Evolutionary conservation across 2,797 vertebrate species (phyloP).

Genomic region (Chelmon rostratus): DNA sequence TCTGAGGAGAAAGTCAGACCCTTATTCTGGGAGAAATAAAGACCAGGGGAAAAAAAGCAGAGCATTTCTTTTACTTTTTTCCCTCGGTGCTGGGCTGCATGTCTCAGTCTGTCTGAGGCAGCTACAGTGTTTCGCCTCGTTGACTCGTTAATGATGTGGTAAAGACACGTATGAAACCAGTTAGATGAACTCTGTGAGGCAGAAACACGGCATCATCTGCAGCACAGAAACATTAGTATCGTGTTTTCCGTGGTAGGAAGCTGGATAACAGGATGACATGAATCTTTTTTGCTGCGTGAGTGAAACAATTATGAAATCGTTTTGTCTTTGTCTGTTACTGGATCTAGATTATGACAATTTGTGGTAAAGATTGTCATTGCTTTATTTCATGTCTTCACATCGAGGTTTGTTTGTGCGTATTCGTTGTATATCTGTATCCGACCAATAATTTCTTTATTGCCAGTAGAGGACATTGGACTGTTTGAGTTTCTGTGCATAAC

Average conservation of each 20-base stretch:
- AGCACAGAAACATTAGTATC: slow-evolving; percentile 52
- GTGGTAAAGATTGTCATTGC: not conserved
- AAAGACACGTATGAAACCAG: slow-evolving; percentile 74
- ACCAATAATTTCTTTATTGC: not conserved
- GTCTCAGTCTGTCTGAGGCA: slow-evolving; percentile 55
- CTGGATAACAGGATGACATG: slow-evolving; percentile 33
- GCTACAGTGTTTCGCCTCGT: slow-evolving; percentile 65
- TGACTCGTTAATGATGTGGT: slow-evolving; percentile 78
- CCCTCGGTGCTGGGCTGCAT: slow-evolving; percentile 29
- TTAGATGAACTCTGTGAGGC: slow-evolving; percentile 61
- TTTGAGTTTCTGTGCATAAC: too few species aligned
- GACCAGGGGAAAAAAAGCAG: not conserved
- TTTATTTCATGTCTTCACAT: not conserved
- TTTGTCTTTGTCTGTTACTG: not conserved
- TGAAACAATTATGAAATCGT: too few species aligned
- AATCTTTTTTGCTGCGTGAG: slow-evolving; percentile 53
- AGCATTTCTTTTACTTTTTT: slow-evolving; percentile 30
- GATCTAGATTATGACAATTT: not conserved
- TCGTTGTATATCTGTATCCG: not conserved
- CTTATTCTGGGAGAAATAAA: slow-evolving; percentile 21
- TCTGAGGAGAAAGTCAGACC: slow-evolving; percentile 39
- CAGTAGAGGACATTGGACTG: not conserved
- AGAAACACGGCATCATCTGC: slow-evolving; percentile 65
- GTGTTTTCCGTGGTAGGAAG: slow-evolving; percentile 52
- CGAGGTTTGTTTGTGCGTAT: not conserved